Percentiles rank a stretch among this genome's conserved stretches.
Conservation (phyloP, 2,113 vertebrate genomes). For the Thinocorus orbignyianus region DNA sequence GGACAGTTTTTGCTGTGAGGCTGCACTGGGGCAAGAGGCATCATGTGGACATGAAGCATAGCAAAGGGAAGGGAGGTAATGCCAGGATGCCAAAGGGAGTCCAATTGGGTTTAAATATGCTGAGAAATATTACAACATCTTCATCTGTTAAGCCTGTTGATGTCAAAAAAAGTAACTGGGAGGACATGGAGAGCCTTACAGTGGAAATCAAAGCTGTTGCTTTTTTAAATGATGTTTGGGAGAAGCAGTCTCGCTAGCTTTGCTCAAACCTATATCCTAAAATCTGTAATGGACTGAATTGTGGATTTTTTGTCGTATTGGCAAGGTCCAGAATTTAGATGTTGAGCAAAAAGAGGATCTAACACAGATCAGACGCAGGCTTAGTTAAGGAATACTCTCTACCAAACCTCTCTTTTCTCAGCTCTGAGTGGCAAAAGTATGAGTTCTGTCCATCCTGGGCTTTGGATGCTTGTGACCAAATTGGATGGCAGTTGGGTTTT, state of each 20-base stretch:
- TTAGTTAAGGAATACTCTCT: background rate
- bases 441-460: background rate
- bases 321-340: background rate
- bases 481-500: background rate
- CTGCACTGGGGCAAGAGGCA: background rate
- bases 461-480: background rate
- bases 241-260: background rate
- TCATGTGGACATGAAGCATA: rapidly evolving
- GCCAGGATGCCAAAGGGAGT: background rate
- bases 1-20: background rate
- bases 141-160: background rate
- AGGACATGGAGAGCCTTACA: background rate
- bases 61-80: background rate
- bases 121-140: background rate
- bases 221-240: background rate
- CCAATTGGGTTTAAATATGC: background rate
- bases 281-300: background rate
- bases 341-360: background rate
- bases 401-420: background rate
- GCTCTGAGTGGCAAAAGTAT: background rate
- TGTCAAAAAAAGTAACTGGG: background rate
- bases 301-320: background rate
- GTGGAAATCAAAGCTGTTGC: background rate
- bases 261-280: background rate
- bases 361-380: background rate